Evolutionary conservation across 2,113 vertebrate species (phyloP), one percentile per base, ranked within the genome.

Genomic region (Brachypteracias leptosomus): DNA sequence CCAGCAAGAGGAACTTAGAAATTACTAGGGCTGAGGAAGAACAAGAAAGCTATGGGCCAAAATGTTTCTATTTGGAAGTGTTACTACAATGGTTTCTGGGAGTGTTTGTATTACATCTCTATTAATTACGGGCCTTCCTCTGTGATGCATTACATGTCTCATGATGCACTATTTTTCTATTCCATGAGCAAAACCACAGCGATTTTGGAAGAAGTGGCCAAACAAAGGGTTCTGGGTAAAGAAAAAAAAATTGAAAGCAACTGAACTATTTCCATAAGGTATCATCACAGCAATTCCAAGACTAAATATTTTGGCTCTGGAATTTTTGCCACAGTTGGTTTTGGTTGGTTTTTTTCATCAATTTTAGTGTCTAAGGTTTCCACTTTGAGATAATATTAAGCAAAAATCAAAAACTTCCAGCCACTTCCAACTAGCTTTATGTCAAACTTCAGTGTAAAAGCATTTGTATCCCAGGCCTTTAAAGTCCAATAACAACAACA

Each of bases 61-160:
- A 90, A 83, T 19, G 33, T 88, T 88, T 77, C 68, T 90, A 4
- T 90, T 90, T 90, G 63, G 72, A 83, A 77, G 25, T 67, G 59
- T 79, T 90, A 74, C 75, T 83, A 66, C 71, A 83, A 7, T 88
- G 0, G 1, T 88, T 85, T 78, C 54, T 29, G 51, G 26, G 40
- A 93, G 66, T 61, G 21, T 92, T 88, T 83, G 31, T 73, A 29
- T 62, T 83, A 86, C 75, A 92, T 88, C 75, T 95, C 54, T 94
- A 18, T 76, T 83, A 36, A 77, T 79, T 54, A 90, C 8, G 58
- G 51, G 13, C 55, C 55, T 88, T 63, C 31, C 59, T 88, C 68
- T 88, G 85, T 49, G 75, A 46, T 88, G 33, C n/a, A 33, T 77
- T 88, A 62, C 55, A 42, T 51, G 63, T 67, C 75, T 94, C 75